Evolutionary conservation across 2,888 invertebrate genomes (phyloP).

Genomic region (Andrena flavipes): DNA sequence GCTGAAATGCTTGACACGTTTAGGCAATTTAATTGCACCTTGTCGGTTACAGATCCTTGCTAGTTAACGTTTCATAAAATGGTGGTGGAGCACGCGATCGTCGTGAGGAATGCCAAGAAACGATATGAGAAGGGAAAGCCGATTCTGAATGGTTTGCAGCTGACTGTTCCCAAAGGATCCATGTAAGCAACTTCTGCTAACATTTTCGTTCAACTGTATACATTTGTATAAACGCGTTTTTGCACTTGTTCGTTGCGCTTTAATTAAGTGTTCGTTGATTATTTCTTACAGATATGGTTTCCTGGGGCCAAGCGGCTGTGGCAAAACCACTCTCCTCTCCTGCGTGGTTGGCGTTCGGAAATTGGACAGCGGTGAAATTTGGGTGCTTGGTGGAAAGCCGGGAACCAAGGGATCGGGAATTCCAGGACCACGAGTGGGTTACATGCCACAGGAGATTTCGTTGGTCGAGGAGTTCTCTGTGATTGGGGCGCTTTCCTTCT

Average conservation of each 20-base stretch:
- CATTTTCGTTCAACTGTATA: neutral
- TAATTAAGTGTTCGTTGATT: neutral
- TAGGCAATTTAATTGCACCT: no score
- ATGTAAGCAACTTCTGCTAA: slow-evolving; percentile 88
- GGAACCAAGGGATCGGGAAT: slow-evolving; percentile 88
- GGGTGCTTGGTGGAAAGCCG: slow-evolving; percentile 91
- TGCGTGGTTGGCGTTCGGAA: slow-evolving; percentile 92
- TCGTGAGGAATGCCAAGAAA: slow-evolving; percentile 89
- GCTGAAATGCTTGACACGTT: neutral
- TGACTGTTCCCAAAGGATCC: slow-evolving; percentile 90
- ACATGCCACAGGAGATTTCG: slow-evolving; percentile 96
- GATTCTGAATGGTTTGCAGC: slow-evolving; percentile 89
- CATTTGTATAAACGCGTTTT: no score
- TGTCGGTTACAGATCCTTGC: neutral
- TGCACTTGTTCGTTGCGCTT: neutral
- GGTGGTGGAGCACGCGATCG: slow-evolving; percentile 86
- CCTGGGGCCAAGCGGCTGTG: slow-evolving; percentile 95
- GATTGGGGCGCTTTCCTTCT: slow-evolving; percentile 93
- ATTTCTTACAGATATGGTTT: slow-evolving; percentile 91
- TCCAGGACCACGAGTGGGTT: slow-evolving; percentile 91
- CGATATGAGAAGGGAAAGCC: slow-evolving; percentile 87
- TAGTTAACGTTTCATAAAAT: slow-evolving; percentile 63
- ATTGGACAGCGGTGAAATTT: slow-evolving; percentile 90
- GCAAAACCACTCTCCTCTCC: slow-evolving; percentile 94
- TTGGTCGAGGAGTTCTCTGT: slow-evolving; percentile 92